A percentile compares a stretch with the other conserved stretches of the same genome.
These are phyloP conservation scores for Macroglossus sobrinus DNA, from an alignment of 2,113 vertebrate genomes.

Conservation along the genomic window DNA sequence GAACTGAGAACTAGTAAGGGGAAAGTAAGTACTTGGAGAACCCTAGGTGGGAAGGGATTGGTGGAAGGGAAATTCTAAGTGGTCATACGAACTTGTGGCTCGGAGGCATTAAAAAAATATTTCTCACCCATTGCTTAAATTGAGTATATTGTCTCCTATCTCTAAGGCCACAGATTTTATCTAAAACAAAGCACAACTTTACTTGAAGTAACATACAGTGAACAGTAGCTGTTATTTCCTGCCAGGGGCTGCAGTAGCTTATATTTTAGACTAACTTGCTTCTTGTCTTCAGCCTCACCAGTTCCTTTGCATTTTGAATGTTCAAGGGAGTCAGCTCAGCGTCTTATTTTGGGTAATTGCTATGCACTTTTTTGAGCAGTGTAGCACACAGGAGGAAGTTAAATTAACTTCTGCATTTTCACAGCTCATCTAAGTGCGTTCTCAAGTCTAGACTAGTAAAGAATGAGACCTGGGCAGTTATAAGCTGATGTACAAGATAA, in stretches of 20 bases:
- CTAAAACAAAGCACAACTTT: background rate
- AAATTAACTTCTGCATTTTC: conserved; percentile 77
- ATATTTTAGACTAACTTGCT: background rate
- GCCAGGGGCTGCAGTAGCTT: background rate
- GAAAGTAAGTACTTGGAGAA: background rate
- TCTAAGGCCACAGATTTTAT: conserved; percentile 25
- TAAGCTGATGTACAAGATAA: conserved; percentile 48
- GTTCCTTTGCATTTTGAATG: conserved; percentile 55
- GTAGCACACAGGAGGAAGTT: conserved; percentile 69
- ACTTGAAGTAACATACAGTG: background rate
- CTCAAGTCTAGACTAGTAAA: conserved; percentile 57
- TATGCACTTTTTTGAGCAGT: conserved; percentile 31
- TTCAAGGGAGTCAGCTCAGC: background rate
- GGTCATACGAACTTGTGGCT: conserved; percentile 9
- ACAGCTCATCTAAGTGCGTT: conserved; percentile 46
- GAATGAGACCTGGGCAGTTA: conserved; percentile 37
- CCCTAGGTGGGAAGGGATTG: background rate
- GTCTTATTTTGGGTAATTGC: conserved; percentile 37
- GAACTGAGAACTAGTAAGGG: background rate
- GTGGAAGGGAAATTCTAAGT: conserved; percentile 23
- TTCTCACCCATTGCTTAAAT: background rate
- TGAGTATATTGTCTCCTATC: background rate
- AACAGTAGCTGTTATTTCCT: background rate
- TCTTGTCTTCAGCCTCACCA: conserved; percentile 34
- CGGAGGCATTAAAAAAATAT: background rate